These are phyloP conservation scores for Notospermus geniculatus DNA, from an alignment of 1,140 invertebrate species.

Conservation along the genomic window DNA sequence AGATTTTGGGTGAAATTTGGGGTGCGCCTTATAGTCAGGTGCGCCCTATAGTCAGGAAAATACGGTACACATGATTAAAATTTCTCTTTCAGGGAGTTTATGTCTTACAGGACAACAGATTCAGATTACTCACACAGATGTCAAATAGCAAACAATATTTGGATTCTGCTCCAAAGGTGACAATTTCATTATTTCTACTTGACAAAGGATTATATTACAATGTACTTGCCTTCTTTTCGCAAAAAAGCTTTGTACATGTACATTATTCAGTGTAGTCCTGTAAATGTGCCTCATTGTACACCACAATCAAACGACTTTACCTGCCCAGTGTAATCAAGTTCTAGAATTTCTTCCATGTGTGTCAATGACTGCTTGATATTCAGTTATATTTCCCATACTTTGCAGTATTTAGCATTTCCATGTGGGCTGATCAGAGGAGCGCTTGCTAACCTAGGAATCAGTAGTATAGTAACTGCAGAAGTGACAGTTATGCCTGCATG, in stretches of 20 bases:
- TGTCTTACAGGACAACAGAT: conserved; percentile 95
- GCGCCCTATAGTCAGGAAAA: too few species aligned
- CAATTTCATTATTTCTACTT: too few species aligned
- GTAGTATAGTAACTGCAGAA: conserved; percentile 91
- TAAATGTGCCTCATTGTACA: too few species aligned
- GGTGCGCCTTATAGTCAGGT: too few species aligned
- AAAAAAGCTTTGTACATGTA: too few species aligned
- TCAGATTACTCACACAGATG: conserved; percentile 84
- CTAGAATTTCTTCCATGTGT: too few species aligned
- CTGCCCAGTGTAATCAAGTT: too few species aligned
- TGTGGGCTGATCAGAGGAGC: conserved; percentile 94
- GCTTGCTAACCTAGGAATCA: conserved; percentile 89
- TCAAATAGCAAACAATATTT: conserved; percentile 88
- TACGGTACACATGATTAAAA: background rate
- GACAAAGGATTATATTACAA: too few species aligned
- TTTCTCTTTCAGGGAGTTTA: conserved; percentile 74
- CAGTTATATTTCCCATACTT: conserved; percentile 35
- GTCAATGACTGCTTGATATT: conserved; percentile 13
- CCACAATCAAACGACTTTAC: too few species aligned
- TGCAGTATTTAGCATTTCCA: conserved; percentile 88
- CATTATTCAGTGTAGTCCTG: too few species aligned
- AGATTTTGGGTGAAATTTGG: too few species aligned
- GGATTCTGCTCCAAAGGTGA: conserved; percentile 81
- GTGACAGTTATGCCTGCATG: conserved; percentile 88
- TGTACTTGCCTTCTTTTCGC: too few species aligned